Evolutionary conservation across 2,888 invertebrate genomes (phyloP), one percentile per base, ranked within the genome.

Genomic region (Calliscelio sp.): DNA sequence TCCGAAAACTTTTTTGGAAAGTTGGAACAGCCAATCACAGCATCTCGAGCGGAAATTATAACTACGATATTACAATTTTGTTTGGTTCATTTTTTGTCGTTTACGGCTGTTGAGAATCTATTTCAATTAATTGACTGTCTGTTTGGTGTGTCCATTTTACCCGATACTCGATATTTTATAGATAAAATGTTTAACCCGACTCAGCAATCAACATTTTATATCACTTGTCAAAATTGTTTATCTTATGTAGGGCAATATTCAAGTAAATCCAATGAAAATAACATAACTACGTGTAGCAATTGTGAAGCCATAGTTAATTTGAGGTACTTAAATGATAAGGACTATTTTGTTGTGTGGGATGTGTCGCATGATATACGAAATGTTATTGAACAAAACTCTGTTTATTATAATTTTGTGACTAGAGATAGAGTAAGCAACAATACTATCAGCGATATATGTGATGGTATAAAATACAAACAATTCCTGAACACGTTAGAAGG

Each of bases 401-500:
- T 59, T 18, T 81, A 74, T 38, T 81, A 81, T 10, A 41, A 73
- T 49, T 57, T 35, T 20, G 25, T 81, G 11, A 28, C 59, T 16
- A 81, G n/a, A n/a, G 7, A 57, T 28, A 28, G 41, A 28, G 5
- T 25, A 53, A 38, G 3, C 41, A 24, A 51, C 11, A 10, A 22
- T 16, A 35, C 18, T 16, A 2, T 28, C 0, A 28, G 18, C 7
- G 80, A 85, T 32, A 78, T 83, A 18, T 66, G 63, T 32, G 77
- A 83, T 65, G 83, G 84, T 49, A 61, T 57, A 22, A 35, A 38
- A 14, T 85, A 86, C 55, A 70, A 44, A 63, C 25, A 80, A 18
- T 65, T 84, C 28, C 4, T 79, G 14, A 49, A 77, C 7, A 63
- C 66, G 3, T 66, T 81, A 22, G 38, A 59, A 18, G 68, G 66